phyloP scores from a whole-genome alignment of 2,113 vertebrate genomes.

The Fukomys damarensis region DNA sequence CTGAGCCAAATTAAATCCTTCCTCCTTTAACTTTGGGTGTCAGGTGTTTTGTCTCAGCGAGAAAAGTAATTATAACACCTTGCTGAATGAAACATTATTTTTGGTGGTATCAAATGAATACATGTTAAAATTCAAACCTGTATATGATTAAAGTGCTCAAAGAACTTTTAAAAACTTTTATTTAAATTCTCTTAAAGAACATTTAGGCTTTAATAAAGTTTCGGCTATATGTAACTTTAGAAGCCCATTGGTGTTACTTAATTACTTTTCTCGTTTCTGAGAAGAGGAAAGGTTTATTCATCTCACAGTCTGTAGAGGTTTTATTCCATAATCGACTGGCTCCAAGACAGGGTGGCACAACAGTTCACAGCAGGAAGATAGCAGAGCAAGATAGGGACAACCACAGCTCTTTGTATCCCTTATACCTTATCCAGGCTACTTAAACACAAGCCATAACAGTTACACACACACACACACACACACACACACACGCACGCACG shows the following conservation, averaged over 20 bases:
- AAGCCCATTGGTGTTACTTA: background rate
- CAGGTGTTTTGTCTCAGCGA: background rate
- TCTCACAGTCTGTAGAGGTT: background rate
- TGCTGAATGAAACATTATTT: background rate
- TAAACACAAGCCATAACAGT: background rate
- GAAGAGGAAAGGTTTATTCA: background rate
- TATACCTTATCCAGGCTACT: background rate
- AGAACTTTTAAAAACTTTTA: constrained; percentile 26
- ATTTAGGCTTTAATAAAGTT: constrained; percentile 9
- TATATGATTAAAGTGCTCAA: background rate
- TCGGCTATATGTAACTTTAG: background rate
- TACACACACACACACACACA: background rate
- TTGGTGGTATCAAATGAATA: background rate
- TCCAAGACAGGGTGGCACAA: background rate
- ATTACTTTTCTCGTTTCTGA: background rate
- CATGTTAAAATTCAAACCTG: background rate
- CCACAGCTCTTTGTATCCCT: background rate
- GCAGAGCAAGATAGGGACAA: background rate
- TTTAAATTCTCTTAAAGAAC: constrained; percentile 18
- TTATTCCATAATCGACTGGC: background rate
- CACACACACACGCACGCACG: no score
- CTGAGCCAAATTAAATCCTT: background rate
- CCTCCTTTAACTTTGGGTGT: background rate
- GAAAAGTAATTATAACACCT: background rate
- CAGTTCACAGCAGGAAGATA: background rate